Conservation (phyloP, 2,888 invertebrate species). For the Drosophila diplacantha region DNA sequence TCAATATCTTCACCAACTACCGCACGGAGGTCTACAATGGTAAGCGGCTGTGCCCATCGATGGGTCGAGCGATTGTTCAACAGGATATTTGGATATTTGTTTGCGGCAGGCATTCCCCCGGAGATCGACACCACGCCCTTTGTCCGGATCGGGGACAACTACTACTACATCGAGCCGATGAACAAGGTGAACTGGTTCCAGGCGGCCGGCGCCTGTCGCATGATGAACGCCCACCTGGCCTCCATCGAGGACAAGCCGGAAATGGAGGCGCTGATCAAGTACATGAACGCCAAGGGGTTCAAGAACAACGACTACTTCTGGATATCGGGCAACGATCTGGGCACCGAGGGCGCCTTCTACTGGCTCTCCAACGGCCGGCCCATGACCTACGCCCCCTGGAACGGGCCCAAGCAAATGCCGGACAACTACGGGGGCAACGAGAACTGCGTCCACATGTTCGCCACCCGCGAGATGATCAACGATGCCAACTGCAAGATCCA, state of each 20-base stretch:
- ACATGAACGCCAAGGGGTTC: conserved; percentile 56
- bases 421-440: conserved; percentile 63
- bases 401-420: conserved; percentile 63
- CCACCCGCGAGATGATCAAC: conserved; percentile 60
- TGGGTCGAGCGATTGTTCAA: not conserved
- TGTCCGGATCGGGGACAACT: conserved; percentile 59
- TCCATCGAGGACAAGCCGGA: conserved; percentile 63
- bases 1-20: conserved; percentile 61
- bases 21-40: conserved; percentile 62
- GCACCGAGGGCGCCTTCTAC: conserved; percentile 64
- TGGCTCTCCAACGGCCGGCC: conserved; percentile 66
- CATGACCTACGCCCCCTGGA: conserved; percentile 67
- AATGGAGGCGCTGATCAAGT: conserved; percentile 55
- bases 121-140: conserved; percentile 64
- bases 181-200: conserved; percentile 69
- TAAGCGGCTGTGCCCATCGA: conserved; percentile 4
- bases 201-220: conserved; percentile 66
- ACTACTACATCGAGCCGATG: conserved; percentile 60
- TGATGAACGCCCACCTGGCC: conserved; percentile 65
- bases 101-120: conserved; percentile 37
- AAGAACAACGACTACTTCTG: conserved; percentile 62
- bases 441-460: conserved; percentile 69
- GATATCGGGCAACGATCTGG: conserved; percentile 69
- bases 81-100: too few species aligned
- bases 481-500: conserved; percentile 63